phyloP scores from a whole-genome alignment of 2,888 invertebrate species.

The Eucera pruinosa region DNA sequence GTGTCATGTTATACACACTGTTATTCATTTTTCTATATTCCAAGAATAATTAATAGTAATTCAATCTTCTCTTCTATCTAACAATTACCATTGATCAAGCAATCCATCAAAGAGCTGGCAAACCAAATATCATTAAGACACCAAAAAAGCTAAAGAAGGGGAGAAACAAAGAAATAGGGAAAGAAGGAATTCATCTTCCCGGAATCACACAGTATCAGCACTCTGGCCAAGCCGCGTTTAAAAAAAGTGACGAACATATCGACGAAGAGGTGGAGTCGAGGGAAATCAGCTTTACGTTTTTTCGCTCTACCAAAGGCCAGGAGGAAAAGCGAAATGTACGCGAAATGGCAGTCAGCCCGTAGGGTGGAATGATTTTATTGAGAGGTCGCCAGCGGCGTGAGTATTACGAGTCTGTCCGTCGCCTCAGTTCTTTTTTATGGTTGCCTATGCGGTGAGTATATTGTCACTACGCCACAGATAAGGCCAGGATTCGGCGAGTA shows the following conservation, averaged over 20 bases:
- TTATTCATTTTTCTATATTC: too few relatives aligned
- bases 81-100: too few relatives aligned
- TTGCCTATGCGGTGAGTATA: constrained; percentile 18
- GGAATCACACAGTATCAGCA: background rate
- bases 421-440: constrained; percentile 28
- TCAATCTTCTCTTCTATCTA: too few relatives aligned
- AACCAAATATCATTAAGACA: too few relatives aligned
- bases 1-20: too few relatives aligned
- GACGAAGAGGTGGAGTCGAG: background rate
- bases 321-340: constrained; percentile 20
- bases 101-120: too few relatives aligned
- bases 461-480: constrained; percentile 28
- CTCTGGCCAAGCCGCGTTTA: background rate
- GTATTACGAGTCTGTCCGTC: constrained; percentile 16
- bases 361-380: constrained; percentile 46
- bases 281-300: background rate
- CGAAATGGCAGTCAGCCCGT: constrained; percentile 24
- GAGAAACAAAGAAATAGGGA: too few relatives aligned
- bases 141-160: too few relatives aligned
- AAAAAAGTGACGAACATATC: background rate
- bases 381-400: constrained; percentile 16
- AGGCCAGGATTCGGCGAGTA: constrained; percentile 32
- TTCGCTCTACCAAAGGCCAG: background rate
- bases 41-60: too few relatives aligned
- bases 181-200: background rate